Conservation (phyloP, 2,113 vertebrate species). For the Notechis scutatus region DNA sequence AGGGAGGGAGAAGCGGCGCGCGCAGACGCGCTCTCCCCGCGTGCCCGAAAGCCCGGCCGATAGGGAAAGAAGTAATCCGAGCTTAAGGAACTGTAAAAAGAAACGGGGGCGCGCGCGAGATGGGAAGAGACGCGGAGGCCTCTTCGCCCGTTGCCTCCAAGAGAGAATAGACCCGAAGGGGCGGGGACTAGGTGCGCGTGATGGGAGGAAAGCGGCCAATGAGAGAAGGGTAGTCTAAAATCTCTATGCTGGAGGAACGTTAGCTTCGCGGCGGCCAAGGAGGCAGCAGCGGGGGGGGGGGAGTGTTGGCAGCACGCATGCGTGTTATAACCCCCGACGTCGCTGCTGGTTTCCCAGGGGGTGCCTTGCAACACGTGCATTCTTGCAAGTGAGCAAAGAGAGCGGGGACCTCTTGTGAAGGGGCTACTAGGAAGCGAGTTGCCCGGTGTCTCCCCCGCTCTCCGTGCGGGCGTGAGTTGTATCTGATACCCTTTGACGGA, state of each 20-base stretch:
- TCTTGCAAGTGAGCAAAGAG: not conserved
- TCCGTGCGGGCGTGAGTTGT: not conserved
- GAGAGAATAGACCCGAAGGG: not conserved
- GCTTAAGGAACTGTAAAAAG: not conserved
- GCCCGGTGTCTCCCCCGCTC: not conserved
- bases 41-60: not conserved
- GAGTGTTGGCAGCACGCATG: conserved; percentile 34
- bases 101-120: conserved; percentile 19
- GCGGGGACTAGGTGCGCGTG: conserved; percentile 38
- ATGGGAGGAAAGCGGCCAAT: conserved; percentile 40
- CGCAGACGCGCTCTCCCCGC: conserved; percentile 53
- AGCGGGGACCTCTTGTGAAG: not conserved
- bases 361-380: not conserved
- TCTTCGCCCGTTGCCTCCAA: conserved; percentile 46
- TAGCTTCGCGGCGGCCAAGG: not conserved
- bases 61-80: not conserved
- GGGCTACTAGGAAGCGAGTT: not conserved
- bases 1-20: conserved; percentile 37
- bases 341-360: not conserved
- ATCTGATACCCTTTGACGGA: not conserved
- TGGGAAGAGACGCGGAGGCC: conserved; percentile 21
- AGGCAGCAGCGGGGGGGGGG: too few relatives aligned
- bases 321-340: not conserved
- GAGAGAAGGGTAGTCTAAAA: conserved; percentile 3
- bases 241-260: not conserved